A percentile compares a stretch with the other conserved stretches of the same genome.
These are phyloP conservation scores for Agrotis puta DNA, from an alignment of 2,888 invertebrate species.

Conservation along the genomic window DNA sequence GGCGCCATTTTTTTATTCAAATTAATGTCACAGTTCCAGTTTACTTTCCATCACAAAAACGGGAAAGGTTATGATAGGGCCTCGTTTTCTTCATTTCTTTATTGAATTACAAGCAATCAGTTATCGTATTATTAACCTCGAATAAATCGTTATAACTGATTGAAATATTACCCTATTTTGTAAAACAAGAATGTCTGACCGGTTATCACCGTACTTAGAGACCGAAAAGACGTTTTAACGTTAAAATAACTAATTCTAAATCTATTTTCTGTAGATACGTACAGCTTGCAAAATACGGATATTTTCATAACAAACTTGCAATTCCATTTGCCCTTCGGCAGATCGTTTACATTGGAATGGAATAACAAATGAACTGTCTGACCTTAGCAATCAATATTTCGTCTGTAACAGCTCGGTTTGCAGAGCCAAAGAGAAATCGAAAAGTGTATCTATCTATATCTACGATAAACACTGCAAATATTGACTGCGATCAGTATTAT, in stretches of 20 bases:
- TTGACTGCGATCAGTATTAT: conserved; percentile 15
- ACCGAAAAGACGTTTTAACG: too few species aligned
- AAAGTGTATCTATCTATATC: conserved; percentile 46
- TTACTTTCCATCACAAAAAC: too few species aligned
- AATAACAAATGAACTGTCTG: conserved; percentile 69
- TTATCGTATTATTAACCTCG: too few species aligned
- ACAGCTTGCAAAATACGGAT: conserved; percentile 44
- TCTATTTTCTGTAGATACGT: conserved; percentile 13
- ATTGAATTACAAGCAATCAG: too few species aligned
- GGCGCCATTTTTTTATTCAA: too few species aligned
- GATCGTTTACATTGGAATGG: conserved; percentile 66
- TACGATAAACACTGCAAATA: conserved; percentile 6
- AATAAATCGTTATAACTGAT: too few species aligned
- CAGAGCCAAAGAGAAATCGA: conserved; percentile 56
- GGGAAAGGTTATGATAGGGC: too few species aligned
- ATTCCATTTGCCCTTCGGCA: conserved; percentile 59
- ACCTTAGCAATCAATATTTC: conserved; percentile 69
- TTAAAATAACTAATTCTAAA: neutral
- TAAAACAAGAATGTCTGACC: too few species aligned
- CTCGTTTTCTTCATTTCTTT: too few species aligned
- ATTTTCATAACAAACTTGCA: conserved; percentile 59
- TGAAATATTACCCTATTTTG: too few species aligned
- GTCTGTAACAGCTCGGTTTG: conserved; percentile 58
- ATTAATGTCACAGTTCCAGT: too few species aligned
- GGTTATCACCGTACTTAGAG: too few species aligned